Conservation (phyloP, 2,888 invertebrate genomes). For the Azorinus chamasolen region DNA sequence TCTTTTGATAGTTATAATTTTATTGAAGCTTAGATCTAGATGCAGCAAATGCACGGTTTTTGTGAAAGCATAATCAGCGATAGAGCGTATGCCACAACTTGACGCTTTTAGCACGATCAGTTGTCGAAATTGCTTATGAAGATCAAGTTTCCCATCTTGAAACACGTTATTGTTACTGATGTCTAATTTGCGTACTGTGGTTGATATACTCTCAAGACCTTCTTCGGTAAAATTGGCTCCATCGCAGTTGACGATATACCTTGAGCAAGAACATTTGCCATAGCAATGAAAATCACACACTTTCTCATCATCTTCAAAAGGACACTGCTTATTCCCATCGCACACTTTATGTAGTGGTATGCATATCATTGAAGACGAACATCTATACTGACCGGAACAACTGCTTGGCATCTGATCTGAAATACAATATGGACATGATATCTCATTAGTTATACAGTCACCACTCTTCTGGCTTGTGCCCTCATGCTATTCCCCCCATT, state of each 20-base stretch:
- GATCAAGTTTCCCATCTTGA: no score
- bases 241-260: slow-evolving; percentile 10
- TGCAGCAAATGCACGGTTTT: not conserved
- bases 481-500: no score
- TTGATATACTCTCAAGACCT: not conserved
- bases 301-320: slow-evolving; percentile 25
- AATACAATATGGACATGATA: no score
- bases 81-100: not conserved
- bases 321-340: no score
- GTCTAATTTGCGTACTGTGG: not conserved
- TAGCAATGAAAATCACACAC: slow-evolving; percentile 23
- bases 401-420: no score
- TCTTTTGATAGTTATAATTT: not conserved
- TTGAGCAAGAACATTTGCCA: slow-evolving; percentile 8
- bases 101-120: slow-evolving; percentile 10
- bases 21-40: slow-evolving; percentile 12
- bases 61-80: not conserved
- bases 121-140: not conserved
- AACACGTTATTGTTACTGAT: slow-evolving; percentile 9
- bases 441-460: no score
- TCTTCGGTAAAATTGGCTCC: not conserved
- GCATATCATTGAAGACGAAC: no score
- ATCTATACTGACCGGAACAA: no score
- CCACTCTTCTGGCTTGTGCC: no score
- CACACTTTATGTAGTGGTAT: no score